phyloP scores from a whole-genome alignment of 2,888 invertebrate genomes.

The Hofmannophila pseudospretella region DNA sequence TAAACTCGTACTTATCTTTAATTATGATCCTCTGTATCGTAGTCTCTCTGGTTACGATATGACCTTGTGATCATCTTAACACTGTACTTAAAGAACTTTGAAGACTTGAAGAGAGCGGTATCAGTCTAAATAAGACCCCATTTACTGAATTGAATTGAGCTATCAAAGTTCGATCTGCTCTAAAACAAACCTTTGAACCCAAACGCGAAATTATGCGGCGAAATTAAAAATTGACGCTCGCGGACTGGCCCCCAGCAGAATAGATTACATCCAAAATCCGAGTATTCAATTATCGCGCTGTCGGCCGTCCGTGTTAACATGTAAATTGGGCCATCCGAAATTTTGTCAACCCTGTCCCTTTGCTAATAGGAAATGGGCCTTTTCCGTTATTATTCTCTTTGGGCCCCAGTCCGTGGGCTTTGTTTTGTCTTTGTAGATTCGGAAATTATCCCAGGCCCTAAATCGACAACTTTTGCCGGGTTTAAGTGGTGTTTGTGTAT shows the following conservation, averaged over 20 bases:
- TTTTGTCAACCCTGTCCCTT: conserved; percentile 44
- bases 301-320: conserved; percentile 54
- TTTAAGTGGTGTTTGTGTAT: conserved; percentile 18
- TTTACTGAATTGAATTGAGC: too few species aligned
- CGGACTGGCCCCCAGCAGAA: conserved; percentile 32
- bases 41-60: too few species aligned
- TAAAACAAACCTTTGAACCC: conserved; percentile 3
- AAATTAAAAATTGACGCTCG: conserved; percentile 44
- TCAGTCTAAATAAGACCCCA: too few species aligned
- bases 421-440: conserved; percentile 55
- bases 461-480: conserved; percentile 38
- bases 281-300: conserved; percentile 61
- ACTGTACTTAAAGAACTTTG: too few species aligned
- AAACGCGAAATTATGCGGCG: conserved; percentile 19
- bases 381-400: conserved; percentile 58
- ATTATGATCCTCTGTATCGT: too few species aligned
- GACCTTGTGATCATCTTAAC: too few species aligned
- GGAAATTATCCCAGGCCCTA: conserved; percentile 45
- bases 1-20: too few species aligned
- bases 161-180: too few species aligned
- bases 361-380: conserved; percentile 62
- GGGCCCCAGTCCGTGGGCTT: conserved; percentile 27
- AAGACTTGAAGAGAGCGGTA: too few species aligned
- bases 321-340: conserved; percentile 63
- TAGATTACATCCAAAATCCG: conserved; percentile 46